Percentiles rank a stretch among this genome's conserved stretches.
Evolutionary conservation across 2,888 invertebrate species (phyloP).

Genomic region (Furcula furcula): DNA sequence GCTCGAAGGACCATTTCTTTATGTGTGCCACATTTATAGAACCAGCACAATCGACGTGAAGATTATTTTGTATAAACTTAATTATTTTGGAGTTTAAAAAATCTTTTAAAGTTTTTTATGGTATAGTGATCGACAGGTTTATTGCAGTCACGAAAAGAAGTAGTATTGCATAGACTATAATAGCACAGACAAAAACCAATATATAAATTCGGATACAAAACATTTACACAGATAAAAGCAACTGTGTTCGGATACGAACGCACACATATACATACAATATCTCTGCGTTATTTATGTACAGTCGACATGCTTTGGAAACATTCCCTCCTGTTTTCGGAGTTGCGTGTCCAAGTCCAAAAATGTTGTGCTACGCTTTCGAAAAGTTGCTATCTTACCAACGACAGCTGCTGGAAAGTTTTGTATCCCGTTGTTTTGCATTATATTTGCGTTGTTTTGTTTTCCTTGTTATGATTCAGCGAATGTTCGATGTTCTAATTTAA

Average conservation of each 20-base stretch:
- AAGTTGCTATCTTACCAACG: neutral
- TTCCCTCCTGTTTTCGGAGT: neutral
- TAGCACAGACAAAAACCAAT: no score
- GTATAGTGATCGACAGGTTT: no score
- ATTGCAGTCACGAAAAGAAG: no score
- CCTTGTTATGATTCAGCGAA: neutral
- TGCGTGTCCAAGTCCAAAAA: neutral
- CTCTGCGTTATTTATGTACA: neutral
- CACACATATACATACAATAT: slow-evolving; percentile 1
- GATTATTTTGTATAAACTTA: no score
- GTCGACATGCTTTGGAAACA: neutral
- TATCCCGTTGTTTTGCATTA: neutral
- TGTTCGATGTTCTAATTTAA: no score
- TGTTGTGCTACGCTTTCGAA: neutral
- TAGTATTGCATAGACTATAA: no score
- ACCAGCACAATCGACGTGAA: no score
- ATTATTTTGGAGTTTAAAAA: no score
- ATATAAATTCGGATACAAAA: no score
- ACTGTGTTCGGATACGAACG: slow-evolving; percentile 11
- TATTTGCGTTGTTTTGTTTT: neutral
- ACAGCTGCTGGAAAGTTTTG: neutral
- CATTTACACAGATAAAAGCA: slow-evolving; percentile 4
- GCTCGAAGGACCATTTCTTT: slow-evolving; percentile 45
- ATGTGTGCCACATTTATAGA: slow-evolving; percentile 18
- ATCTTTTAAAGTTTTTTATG: no score